These are phyloP conservation scores for Cephalopachus bancanus DNA, from an alignment of 2,797 vertebrate genomes.

Conservation along the genomic window DNA sequence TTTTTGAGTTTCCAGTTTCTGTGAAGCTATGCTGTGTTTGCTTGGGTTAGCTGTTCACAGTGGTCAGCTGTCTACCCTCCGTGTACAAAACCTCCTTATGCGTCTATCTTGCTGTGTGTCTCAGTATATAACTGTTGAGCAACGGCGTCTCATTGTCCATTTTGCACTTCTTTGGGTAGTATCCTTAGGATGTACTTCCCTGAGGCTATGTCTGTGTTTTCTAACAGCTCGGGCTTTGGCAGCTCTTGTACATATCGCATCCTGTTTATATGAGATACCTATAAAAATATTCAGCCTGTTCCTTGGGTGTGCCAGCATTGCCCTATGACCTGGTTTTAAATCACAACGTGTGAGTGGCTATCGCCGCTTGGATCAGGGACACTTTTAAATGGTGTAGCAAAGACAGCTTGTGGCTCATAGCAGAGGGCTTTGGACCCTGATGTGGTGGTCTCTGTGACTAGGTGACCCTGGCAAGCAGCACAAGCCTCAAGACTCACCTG, in stretches of 20 bases:
- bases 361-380: not conserved
- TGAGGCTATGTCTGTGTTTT: not conserved
- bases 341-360: not conserved
- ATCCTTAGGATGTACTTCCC: not conserved
- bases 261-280: not conserved
- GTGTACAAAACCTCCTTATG: not conserved
- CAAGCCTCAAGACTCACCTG: not conserved
- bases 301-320: not conserved
- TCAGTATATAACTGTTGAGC: accelerated
- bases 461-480: not conserved
- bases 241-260: not conserved
- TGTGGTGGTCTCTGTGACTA: not conserved
- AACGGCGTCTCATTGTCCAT: accelerated
- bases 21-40: not conserved
- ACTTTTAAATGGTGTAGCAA: not conserved
- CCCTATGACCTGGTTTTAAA: slow-evolving; percentile 30
- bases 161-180: not conserved
- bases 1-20: not conserved
- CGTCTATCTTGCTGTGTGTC: accelerated
- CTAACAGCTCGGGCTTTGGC: not conserved
- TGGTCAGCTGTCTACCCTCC: no score
- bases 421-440: not conserved
- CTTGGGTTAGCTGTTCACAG: not conserved
- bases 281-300: not conserved
- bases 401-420: not conserved